Evolutionary conservation across 2,888 invertebrate species (phyloP), one percentile per base, ranked within the genome.

Genomic region (Sphinx pinastri): DNA sequence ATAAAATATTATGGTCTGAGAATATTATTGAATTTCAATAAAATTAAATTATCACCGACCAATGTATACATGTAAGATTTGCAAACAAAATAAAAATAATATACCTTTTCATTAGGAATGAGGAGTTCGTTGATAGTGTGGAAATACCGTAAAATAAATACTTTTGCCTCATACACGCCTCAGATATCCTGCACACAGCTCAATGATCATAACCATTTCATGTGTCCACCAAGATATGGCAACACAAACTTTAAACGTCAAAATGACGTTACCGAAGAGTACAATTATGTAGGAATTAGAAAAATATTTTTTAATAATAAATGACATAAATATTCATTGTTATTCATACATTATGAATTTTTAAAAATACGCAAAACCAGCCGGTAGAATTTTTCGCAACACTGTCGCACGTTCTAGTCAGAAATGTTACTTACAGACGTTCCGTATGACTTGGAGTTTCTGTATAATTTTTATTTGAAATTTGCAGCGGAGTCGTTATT

Each of bases 371-470:
- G 75, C 72, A 75, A 76, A 51, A 73, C 69, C 72, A 52, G 16
- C 13, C 49, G 54, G 16, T 66, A 68, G 13, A 60, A 72, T 69
- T 71, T 59, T 68, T 73, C 54, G 8, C n/a, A 45, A 54, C 45
- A 2, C 52, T 12, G 59, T 14, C 31, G 31, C 55, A 31, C 16
- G 71, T 82, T 88, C 80, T 84, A 86, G 86, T 88, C 87, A 88
- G 90, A 92, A 90, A 93, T 93, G 93, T 83, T 89, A 84, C 81
- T 81, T 78, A 81, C 75, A 78, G 83, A 85, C 71, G 80, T 82
- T 59, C 76, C 82, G 60, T 85, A 86, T 72, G 84, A 87, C 74
- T 77, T 86, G 54, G 88, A 89, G 75, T 79, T 81, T 75, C 81
- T 91, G 69, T 87, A 90, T 79, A 86, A 83, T 75, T 86, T 89